Base-by-base conservation (phyloP, 1,140 invertebrate species). In the Drosophila trapezifrons region DNA sequence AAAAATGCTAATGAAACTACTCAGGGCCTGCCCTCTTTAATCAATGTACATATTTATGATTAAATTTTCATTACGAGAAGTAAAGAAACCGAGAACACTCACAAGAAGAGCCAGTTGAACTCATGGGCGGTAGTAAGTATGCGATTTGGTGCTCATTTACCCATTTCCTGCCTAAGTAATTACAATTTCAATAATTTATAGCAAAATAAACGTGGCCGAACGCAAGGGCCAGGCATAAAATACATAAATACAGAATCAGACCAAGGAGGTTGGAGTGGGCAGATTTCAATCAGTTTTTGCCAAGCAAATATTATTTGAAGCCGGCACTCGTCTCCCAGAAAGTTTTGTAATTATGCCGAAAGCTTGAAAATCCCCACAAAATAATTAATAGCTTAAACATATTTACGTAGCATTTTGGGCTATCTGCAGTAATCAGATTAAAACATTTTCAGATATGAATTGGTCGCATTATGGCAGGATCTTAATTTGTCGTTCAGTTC, bases 111-210 rank as follows among this genome's bases (percentile, higher is more conserved):
- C 29, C 57, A 62, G 40, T 20, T 58, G 22, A 22, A 5, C 29
- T 17, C 6, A 22, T n/a, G 40, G 69, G 38, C 62, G 60, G 62
- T 55, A 56, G 37, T 59, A 60, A 66, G 69, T 54, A 66, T 66
- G 57, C 71, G 54, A 46, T 47, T 76, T 76, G 29, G 47, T 63
- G 63, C 66, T 64, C 72, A 69, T 60, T 78, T 71, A 58, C 77
- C 67, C 71, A 78, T 72, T 78, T 67, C 59, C 51, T 86, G 76
- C 83, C 76, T 87, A 87, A 83, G 83, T 87, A 83, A 83, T 79
- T 87, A 87, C 62, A 83, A 87, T 87, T 76, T 87, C 83, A 83
- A 83, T 83, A 86, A 87, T 86, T 85, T 86, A 85, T 86, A 52
- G 82, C 64, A 81, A 71, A 85, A 75, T 78, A 85, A 86, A 85